Evolutionary conservation across 2,888 invertebrate genomes (phyloP).

Genomic region (Papilio elwesi): DNA sequence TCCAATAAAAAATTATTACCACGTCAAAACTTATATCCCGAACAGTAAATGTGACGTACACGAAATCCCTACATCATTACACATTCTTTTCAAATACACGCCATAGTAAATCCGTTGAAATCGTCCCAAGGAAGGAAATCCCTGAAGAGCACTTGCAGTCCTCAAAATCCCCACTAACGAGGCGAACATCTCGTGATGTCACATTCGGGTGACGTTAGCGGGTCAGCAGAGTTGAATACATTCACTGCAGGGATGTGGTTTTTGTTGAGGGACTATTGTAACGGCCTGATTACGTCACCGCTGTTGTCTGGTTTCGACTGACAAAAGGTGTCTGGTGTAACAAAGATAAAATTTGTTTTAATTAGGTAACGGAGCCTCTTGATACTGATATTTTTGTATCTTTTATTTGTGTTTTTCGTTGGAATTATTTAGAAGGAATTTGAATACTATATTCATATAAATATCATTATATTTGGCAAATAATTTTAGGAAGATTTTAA

Average conservation of each 20-base stretch:
- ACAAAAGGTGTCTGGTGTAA: conserved; percentile 40
- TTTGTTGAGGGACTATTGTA: conserved; percentile 47
- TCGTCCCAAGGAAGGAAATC: conserved; percentile 43
- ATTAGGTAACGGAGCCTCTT: not conserved
- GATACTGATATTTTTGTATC: conserved; percentile 4
- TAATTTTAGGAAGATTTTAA: too few species aligned
- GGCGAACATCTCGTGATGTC: conserved; percentile 57
- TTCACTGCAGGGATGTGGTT: conserved; percentile 44
- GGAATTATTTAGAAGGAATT: not conserved
- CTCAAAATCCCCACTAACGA: conserved; percentile 65
- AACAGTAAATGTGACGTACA: not conserved
- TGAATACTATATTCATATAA: too few species aligned
- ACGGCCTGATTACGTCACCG: conserved; percentile 47
- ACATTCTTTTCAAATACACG: conserved; percentile 34
- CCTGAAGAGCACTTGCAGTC: conserved; percentile 53
- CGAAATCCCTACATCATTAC: conserved; percentile 32
- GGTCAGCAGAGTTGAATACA: conserved; percentile 54
- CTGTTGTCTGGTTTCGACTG: conserved; percentile 39
- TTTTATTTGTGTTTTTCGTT: not conserved
- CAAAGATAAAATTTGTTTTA: conserved; percentile 11
- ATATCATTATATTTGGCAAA: too few species aligned
- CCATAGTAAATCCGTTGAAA: conserved; percentile 39
- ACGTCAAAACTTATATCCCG: not conserved
- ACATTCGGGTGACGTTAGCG: conserved; percentile 59
- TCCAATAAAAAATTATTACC: not conserved